A percentile compares a stretch with the other conserved stretches of the same genome.
Evolutionary conservation across 2,888 invertebrate species (phyloP).

Genomic region (Synergus gifuensis): DNA sequence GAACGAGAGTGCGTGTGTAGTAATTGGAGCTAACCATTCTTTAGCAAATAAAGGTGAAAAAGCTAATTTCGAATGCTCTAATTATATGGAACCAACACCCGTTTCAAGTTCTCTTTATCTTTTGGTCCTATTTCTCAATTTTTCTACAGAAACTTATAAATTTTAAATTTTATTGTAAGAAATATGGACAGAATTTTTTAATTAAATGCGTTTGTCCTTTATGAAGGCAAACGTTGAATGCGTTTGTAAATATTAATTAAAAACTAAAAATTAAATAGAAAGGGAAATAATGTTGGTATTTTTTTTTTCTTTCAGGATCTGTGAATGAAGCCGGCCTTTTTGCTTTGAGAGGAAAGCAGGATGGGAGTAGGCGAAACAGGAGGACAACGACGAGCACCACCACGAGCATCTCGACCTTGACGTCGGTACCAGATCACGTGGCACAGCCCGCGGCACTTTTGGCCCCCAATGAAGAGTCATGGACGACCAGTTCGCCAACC

Average conservation of each 20-base stretch:
- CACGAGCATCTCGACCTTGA: conserved; percentile 64
- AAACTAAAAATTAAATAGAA: no score
- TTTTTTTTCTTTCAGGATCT: conserved; percentile 67
- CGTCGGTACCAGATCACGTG: conserved; percentile 66
- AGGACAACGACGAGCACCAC: conserved; percentile 70
- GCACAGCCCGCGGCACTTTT: conserved; percentile 73
- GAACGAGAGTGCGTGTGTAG: not conserved
- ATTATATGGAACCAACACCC: not conserved
- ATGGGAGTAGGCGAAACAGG: conserved; percentile 68
- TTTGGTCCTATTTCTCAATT: not conserved
- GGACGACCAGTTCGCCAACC: conserved; percentile 67
- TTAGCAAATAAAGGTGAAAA: conserved; percentile 15
- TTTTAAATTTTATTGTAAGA: no score
- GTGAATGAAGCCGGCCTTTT: conserved; percentile 75
- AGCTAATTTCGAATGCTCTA: conserved; percentile 16
- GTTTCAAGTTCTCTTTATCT: not conserved
- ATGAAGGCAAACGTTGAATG: no score
- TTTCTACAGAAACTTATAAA: not conserved
- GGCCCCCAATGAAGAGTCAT: conserved; percentile 71
- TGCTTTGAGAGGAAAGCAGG: conserved; percentile 72
- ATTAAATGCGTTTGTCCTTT: no score
- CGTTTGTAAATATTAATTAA: no score
- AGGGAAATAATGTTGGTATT: not conserved
- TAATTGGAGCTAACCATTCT: conserved; percentile 12
- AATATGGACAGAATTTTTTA: no score